Evolutionary conservation across 2,888 invertebrate genomes (phyloP), one percentile per base, ranked within the genome.

Genomic region (Diarsia dahlii): DNA sequence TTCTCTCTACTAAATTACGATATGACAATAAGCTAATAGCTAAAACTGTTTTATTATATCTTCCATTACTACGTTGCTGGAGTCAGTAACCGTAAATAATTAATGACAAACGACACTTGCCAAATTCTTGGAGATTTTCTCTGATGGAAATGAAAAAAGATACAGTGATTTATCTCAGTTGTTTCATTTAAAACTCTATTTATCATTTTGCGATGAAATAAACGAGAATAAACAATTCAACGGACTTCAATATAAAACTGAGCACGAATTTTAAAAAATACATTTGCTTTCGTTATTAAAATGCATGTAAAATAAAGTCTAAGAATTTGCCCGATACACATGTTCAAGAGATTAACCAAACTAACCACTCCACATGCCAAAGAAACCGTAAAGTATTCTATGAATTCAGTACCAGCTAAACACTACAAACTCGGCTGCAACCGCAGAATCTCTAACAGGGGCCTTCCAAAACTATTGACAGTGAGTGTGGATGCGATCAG

Each of bases 401-500:
- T 91, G 93, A 93, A 95, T 95, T 91, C 91, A 88, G 91, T 92
- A 91, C 91, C 92, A 89, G 86, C 92, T 92, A 93, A 95, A 95
- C 94, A 95, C 93, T 92, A 93, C 93, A 92, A 91, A 93, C 91
- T 91, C 92, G 91, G 89, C 89, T 86, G 90, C 91, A 89, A 95
- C 96, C 96, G 94, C 96, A 96, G 95, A 95, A 95, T 95, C 95
- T 95, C 94, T 94, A 94, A 93, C 94, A 91, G 92, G 91, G 94
- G 93, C 94, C 95, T 95, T 95, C 95, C 93, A 91, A 95, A 96
- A 96, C 96, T 96, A 96, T 96, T 96, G 96, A 96, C 96, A 96
- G 96, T 95, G 95, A 95, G 95, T 96, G 96, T 96, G 96, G 96
- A 95, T 95, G 95, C 96, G 95, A 96, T 96, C 96, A 95, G 93